A percentile compares a stretch with the other conserved stretches of the same genome.
Conservation (phyloP, 2,113 vertebrate species). For the Cavia porcellus region DNA sequence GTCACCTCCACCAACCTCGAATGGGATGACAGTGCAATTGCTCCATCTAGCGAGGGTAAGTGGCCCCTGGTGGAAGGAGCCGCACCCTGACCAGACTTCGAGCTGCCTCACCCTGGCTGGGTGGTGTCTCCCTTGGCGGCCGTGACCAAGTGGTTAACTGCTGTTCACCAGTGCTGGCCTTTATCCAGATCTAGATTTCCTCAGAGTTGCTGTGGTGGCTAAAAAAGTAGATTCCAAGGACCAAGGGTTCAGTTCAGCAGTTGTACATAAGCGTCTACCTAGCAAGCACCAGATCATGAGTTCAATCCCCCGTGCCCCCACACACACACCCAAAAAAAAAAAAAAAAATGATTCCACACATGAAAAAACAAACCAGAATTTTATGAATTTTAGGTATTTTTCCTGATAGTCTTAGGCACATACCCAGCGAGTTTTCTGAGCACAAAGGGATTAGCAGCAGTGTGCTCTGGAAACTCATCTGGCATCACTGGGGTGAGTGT, state of each 20-base stretch:
- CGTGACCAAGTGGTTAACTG: neutral
- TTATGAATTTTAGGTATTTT: neutral
- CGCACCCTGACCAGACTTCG: rapidly evolving
- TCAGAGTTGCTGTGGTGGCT: neutral
- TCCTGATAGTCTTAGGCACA: neutral
- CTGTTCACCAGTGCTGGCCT: neutral
- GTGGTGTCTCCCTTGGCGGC: neutral
- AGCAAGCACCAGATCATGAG: too few relatives aligned
- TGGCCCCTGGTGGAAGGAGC: neutral
- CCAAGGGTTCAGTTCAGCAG: too few relatives aligned
- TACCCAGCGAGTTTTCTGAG: neutral
- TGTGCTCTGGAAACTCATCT: neutral
- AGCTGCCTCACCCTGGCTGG: rapidly evolving
- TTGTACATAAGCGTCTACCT: too few relatives aligned
- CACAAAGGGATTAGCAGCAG: neutral
- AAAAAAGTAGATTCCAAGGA: neutral
- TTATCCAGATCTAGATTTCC: neutral
- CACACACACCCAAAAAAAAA: too few relatives aligned
- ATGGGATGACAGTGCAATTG: constrained; percentile 99
- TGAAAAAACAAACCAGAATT: neutral
- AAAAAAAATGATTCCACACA: neutral
- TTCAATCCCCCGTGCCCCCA: too few relatives aligned
- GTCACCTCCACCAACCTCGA: constrained; percentile 98
- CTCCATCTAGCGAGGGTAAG: constrained; percentile 98
- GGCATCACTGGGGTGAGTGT: neutral